These are phyloP conservation scores for Parasteatoda lunata DNA, from an alignment of 2,888 invertebrate species.

Conservation along the genomic window DNA sequence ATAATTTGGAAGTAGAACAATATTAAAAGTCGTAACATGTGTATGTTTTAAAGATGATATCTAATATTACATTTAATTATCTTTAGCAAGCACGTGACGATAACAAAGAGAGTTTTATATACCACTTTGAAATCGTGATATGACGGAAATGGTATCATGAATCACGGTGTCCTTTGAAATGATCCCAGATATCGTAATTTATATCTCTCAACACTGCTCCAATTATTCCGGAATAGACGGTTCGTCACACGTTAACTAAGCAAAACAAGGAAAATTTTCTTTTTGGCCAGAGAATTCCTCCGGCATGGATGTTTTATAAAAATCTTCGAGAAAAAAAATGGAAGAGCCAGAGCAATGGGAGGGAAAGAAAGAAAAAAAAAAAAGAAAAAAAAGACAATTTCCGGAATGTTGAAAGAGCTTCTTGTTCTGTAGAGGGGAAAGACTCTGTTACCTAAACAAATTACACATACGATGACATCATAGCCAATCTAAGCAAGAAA, in stretches of 20 bases:
- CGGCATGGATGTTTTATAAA: constrained; percentile 21
- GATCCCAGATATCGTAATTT: constrained; percentile 5
- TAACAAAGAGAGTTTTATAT: not conserved
- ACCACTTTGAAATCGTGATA: not conserved
- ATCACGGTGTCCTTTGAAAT: not conserved
- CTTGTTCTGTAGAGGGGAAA: constrained; percentile 56
- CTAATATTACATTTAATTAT: too few species aligned
- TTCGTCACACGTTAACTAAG: constrained; percentile 17
- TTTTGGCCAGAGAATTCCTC: constrained; percentile 1
- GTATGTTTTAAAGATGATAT: too few species aligned
- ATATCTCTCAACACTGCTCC: constrained; percentile 11
- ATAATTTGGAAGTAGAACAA: too few species aligned
- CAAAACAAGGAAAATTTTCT: constrained; percentile 26
- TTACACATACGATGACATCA: constrained; percentile 65
- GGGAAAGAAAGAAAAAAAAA: constrained; percentile 8
- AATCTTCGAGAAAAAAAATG: not conserved
- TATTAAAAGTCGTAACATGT: too few species aligned
- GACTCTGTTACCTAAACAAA: constrained; percentile 57
- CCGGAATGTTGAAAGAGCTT: constrained; percentile 51
- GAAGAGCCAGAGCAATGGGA: not conserved
- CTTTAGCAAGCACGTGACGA: not conserved
- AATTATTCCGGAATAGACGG: constrained; percentile 20
- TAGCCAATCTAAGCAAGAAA: not conserved
- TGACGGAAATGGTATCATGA: constrained; percentile 1
- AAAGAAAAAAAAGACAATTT: constrained; percentile 29